Conservation (phyloP, 1,140 invertebrate species). For the Leucophenga varia region DNA sequence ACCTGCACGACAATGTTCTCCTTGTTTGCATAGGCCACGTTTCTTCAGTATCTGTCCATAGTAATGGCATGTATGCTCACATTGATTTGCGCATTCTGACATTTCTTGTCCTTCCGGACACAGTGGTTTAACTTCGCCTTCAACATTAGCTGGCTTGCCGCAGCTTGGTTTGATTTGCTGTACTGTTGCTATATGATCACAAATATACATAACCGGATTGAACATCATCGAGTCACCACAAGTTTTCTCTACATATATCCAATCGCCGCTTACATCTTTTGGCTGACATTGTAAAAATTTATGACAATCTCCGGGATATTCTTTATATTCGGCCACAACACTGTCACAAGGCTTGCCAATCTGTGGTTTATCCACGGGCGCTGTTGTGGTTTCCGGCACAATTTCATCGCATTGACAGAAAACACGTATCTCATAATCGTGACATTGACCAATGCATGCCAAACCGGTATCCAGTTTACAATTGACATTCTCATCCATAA, state of each 20-base stretch:
- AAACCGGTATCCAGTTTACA: slow-evolving; percentile 74
- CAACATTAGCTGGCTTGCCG: slow-evolving; percentile 19
- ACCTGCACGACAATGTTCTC: slow-evolving; percentile 45
- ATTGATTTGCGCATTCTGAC: slow-evolving; percentile 65
- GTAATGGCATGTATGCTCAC: slow-evolving; percentile 63
- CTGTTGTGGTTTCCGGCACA: slow-evolving; percentile 8
- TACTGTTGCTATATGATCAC: slow-evolving; percentile 67
- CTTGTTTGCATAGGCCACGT: slow-evolving; percentile 38
- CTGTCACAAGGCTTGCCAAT: slow-evolving; percentile 35
- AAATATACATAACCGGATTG: slow-evolving; percentile 63
- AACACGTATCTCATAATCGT: slow-evolving; percentile 74
- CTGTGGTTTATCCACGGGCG: slow-evolving; percentile 27
- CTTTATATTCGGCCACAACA: slow-evolving; percentile 41
- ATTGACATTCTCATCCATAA: slow-evolving; percentile 71
- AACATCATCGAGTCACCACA: slow-evolving; percentile 64
- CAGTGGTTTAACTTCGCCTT: too few species aligned
- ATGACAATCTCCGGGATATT: slow-evolving; percentile 62
- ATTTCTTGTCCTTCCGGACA: slow-evolving; percentile 58
- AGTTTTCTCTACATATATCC: slow-evolving; percentile 59
- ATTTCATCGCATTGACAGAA: slow-evolving; percentile 65
- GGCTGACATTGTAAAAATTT: slow-evolving; percentile 64
- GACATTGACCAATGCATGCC: slow-evolving; percentile 63
- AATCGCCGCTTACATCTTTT: slow-evolving; percentile 30
- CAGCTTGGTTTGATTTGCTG: slow-evolving; percentile 65
- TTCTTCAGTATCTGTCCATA: slow-evolving; percentile 52